Base-by-base conservation (phyloP, 1,140 invertebrate species). In the Tachypleus tridentatus region DNA sequence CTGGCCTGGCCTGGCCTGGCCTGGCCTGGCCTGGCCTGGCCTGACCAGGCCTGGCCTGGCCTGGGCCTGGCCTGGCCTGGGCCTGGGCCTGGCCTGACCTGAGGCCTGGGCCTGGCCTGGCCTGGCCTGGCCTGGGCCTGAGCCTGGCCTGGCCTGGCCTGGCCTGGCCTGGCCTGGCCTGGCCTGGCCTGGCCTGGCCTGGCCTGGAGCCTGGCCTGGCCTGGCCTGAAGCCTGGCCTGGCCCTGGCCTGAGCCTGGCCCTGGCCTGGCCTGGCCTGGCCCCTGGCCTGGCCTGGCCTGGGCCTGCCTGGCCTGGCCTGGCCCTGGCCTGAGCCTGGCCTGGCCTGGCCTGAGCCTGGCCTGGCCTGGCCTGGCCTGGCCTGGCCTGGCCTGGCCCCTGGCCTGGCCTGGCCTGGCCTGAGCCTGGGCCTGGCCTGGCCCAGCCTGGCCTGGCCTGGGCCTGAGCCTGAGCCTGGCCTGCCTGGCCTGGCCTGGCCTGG, bases 111-210 rank as follows among this genome's bases (percentile, higher is more conserved):
- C 67, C 67, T 70, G 66, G 56, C 62, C 68, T 70, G 63, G 62
- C 68, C 67, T 66, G 68, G 68, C 69, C 68, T 70, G 68, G 59
- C 67, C 67, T 69, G 63, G 68, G 62, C 67, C 69, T 62, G 70
- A 69, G 69, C 69, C 68, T 70, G 68, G 67, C 67, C 61, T 70
- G 65, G 57, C 62, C 58, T 69, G 64, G 69, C 69, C 69, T 70
- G 69, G 69, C 69, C 69, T 70, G 68, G 69, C 69, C 69, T 70
- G 69, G 69, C 69, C 69, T 70, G 69, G 69, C 69, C 69, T 70
- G 69, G 66, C 68, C 67, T 69, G 69, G 66, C 69, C 67, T 70
- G 69, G n/a, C n/a, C n/a, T n/a, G n/a, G n/a, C n/a, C n/a, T n/a
- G n/a, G n/a, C n/a, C n/a, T n/a, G n/a, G n/a, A n/a, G n/a, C n/a